These are phyloP conservation scores for Microplitis deprimator DNA, from an alignment of 2,888 invertebrate genomes.

Conservation along the genomic window DNA sequence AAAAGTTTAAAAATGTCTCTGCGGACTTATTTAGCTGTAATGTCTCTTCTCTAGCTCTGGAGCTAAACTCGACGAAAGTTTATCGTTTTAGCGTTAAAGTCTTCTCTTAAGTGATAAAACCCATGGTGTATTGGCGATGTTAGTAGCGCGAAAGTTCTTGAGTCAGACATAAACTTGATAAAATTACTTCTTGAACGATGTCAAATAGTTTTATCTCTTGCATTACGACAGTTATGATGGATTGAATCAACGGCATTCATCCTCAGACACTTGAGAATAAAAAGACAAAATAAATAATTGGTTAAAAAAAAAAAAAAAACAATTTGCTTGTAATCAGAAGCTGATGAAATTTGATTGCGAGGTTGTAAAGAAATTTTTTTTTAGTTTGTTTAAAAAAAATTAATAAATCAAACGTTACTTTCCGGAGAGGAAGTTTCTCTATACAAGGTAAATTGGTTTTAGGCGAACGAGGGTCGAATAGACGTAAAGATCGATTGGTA, in stretches of 20 bases:
- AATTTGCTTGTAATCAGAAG: neutral
- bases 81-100: conserved; percentile 1
- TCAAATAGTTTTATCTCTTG: neutral
- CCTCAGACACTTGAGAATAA: neutral
- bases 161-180: neutral
- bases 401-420: conserved; percentile 7
- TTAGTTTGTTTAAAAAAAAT: neutral
- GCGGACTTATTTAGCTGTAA: neutral
- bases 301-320: no score
- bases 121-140: neutral
- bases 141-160: neutral
- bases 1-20: neutral
- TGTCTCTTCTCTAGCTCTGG: neutral
- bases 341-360: neutral
- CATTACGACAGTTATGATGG: neutral
- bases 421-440: conserved; percentile 4
- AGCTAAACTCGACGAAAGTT: neutral
- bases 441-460: conserved; percentile 4
- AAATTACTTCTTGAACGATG: conserved; percentile 1
- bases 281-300: neutral
- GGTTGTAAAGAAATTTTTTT: neutral
- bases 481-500: conserved; percentile 19
- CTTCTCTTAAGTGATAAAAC: neutral
- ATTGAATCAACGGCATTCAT: neutral
- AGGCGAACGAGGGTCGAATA: conserved; percentile 16